Evolutionary conservation across 2,797 vertebrate species (phyloP).

Genomic region (Poliocrania exsul): DNA sequence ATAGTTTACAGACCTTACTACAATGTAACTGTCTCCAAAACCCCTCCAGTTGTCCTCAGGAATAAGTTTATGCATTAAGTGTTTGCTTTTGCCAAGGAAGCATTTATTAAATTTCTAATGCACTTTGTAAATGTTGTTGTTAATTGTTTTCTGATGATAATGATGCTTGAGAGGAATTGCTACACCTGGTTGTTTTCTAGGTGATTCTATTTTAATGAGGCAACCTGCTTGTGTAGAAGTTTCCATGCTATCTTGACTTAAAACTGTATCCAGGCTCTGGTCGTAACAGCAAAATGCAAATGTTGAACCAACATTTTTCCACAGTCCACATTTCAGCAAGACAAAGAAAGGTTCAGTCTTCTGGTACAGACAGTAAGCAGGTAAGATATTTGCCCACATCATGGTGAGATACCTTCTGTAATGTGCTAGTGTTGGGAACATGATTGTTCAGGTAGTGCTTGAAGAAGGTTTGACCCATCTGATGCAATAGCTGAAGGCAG

Average conservation of each 20-base stretch:
- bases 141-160: background rate
- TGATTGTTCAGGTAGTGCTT: too few species aligned
- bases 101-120: background rate
- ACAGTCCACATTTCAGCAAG: accelerated
- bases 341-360: background rate
- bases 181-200: background rate
- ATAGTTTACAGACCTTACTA: background rate
- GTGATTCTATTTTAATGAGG: background rate
- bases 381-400: background rate
- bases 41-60: background rate
- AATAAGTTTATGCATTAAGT: background rate
- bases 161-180: background rate
- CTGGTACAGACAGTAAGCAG: background rate
- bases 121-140: background rate
- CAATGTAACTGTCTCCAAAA: background rate
- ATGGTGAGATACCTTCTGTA: accelerated
- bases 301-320: background rate
- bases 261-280: background rate
- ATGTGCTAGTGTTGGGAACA: background rate
- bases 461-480: background rate
- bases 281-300: background rate
- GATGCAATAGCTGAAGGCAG: background rate
- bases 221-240: background rate
- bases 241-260: background rate
- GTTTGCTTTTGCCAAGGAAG: background rate